Evolutionary conservation across 2,888 invertebrate genomes (phyloP), one percentile per base, ranked within the genome.

Genomic region (Philereme transversata): DNA sequence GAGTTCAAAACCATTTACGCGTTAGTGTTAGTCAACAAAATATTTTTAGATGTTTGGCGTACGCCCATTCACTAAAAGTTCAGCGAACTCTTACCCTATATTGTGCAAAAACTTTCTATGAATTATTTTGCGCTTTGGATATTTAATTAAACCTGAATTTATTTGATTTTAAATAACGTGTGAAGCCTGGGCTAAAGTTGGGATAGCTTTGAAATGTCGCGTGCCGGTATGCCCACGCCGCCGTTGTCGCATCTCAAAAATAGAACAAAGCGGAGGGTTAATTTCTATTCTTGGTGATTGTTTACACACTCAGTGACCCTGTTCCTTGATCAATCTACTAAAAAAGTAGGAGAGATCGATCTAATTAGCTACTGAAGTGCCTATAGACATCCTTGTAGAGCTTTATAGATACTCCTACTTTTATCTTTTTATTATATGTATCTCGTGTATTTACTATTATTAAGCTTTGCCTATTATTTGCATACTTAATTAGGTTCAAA

Each of bases 21-120:
- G 80, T 80, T 77, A 73, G 82, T 72, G 77, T 90, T 90, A 89
- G 84, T 90, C 89, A 90, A 81, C 77, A 81, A 78, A 80, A 84
- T 90, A 90, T 89, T 84, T 91, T 87, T 91, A 92, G 90, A 83
- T 65, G 72, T 78, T 81, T 81, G 74, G 78, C 81, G 76, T 69
- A 62, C 68, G 72, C 74, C 76, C 73, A 64, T 72, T 73, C 35
- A 63, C 4, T 65, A 60, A 69, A 73, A 78, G 84, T 83, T 82
- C 86, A 77, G 65, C 75, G 84, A 84, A 83, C 86, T 81, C 67
- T 68, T 71, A 69, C 71, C 68, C 70, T 64, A 65, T 58, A 61
- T 59, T 51, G 35, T 35, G 55, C 9, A 57, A 58, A 40, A 43
- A 22, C n/a, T 5, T 9, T 38, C n/a, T 51, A 43, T 43, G 33